Percentiles rank a stretch among this genome's conserved stretches.
phyloP scores from a whole-genome alignment of 2,888 invertebrate species.

The Branchipolynoe longqiensis region DNA sequence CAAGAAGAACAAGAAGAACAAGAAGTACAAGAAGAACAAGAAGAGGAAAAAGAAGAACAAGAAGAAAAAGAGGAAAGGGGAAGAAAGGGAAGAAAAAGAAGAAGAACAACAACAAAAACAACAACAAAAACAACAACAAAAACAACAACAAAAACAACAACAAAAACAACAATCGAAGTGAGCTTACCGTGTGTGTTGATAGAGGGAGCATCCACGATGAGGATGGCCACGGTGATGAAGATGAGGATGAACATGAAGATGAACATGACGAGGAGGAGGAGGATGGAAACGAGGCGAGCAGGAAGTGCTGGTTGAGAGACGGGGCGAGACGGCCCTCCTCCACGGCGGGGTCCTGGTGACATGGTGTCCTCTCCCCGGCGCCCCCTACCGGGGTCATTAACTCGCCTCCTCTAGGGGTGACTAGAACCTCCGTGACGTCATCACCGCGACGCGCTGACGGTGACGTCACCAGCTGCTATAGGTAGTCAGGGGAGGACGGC shows the following conservation, averaged over 20 bases:
- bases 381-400: neutral
- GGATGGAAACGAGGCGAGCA: neutral
- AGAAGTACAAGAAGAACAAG: too few relatives aligned
- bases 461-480: conserved; percentile 50
- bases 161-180: too few relatives aligned
- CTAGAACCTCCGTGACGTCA: conserved; percentile 48
- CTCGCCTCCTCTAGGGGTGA: conserved; percentile 13
- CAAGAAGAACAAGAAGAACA: too few relatives aligned
- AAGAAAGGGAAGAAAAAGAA: too few relatives aligned
- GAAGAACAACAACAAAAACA: too few relatives aligned
- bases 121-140: too few relatives aligned
- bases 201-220: conserved; percentile 14
- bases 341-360: neutral
- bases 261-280: neutral
- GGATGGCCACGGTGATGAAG: neutral
- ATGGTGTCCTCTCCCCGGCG: neutral
- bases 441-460: neutral
- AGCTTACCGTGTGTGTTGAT: neutral
- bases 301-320: neutral
- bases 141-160: too few relatives aligned
- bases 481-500: conserved; percentile 37
- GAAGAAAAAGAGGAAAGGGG: too few relatives aligned
- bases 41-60: too few relatives aligned
- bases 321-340: neutral
- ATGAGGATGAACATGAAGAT: conserved; percentile 3